Conservation (phyloP, 2,113 vertebrate species). For the Picathartes gymnocephalus region DNA sequence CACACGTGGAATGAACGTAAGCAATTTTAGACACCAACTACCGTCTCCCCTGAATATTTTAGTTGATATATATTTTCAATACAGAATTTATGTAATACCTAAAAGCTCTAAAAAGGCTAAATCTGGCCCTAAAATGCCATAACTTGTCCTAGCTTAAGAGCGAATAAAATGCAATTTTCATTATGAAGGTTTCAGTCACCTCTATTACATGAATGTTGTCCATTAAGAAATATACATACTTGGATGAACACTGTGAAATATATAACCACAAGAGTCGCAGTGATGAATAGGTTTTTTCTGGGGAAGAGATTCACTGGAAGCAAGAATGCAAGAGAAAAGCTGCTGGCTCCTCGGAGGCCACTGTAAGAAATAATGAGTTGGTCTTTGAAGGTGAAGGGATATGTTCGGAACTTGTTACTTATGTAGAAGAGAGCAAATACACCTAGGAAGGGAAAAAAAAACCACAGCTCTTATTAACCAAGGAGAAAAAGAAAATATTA, state of each 20-base stretch:
- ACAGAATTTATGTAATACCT: not conserved
- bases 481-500: not conserved
- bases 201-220: not conserved
- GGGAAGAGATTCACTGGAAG: constrained; percentile 83
- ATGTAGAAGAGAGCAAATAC: constrained; percentile 89
- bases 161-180: not conserved
- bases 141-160: not conserved
- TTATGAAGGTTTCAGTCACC: not conserved
- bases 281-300: constrained; percentile 88
- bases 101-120: not conserved
- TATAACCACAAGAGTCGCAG: constrained; percentile 87
- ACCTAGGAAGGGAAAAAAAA: constrained; percentile 68
- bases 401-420: constrained; percentile 92
- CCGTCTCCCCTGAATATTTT: not conserved
- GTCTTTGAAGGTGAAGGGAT: constrained; percentile 91
- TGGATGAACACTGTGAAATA: constrained; percentile 94
- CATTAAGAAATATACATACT: constrained; percentile 69
- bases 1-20: not conserved
- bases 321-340: constrained; percentile 91
- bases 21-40: not conserved
- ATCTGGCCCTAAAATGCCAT: not conserved
- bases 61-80: not conserved
- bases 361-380: constrained; percentile 93
- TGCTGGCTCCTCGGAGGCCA: constrained; percentile 90
- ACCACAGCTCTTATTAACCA: not conserved